Percentiles rank a stretch among this genome's conserved stretches.
phyloP scores from a whole-genome alignment of 2,113 vertebrate genomes.

The Atlantisia rogersi region DNA sequence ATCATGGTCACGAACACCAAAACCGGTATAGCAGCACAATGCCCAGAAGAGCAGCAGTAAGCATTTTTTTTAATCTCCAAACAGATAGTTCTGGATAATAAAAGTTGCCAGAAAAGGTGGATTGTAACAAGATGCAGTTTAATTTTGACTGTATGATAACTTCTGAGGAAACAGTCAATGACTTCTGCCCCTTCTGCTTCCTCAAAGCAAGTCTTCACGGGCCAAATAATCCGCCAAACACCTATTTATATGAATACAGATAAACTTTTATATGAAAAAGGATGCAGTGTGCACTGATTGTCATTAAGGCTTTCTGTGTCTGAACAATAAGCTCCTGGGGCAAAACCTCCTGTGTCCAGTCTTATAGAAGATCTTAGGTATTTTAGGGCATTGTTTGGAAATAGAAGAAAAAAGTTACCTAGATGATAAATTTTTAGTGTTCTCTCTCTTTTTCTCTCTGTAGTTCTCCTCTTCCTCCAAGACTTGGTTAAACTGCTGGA shows the following conservation, averaged over 20 bases:
- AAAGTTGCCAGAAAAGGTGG: conserved; percentile 35
- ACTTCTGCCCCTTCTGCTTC: background rate
- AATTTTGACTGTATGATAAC: background rate
- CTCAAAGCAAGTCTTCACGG: background rate
- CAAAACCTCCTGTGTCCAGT: background rate
- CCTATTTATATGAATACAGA: background rate
- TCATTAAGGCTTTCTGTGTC: background rate
- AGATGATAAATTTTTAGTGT: background rate
- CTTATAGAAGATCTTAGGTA: background rate
- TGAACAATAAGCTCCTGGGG: background rate
- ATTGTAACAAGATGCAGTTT: background rate
- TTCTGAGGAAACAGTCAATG: background rate
- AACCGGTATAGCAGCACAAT: background rate
- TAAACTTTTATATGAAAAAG: background rate
- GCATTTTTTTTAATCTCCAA: background rate
- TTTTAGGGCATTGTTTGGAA: background rate
- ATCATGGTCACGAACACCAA: background rate
- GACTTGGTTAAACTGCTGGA: background rate
- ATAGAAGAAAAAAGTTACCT: background rate
- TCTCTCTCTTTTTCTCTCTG: background rate
- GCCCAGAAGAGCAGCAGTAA: background rate
- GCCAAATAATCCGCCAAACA: background rate
- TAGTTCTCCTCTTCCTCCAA: background rate
- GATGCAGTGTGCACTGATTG: background rate
- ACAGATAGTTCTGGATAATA: background rate